Percentiles rank a stretch among this genome's conserved stretches.
phyloP scores from a whole-genome alignment of 1,140 invertebrate genomes.

The Subanguina moxae region DNA sequence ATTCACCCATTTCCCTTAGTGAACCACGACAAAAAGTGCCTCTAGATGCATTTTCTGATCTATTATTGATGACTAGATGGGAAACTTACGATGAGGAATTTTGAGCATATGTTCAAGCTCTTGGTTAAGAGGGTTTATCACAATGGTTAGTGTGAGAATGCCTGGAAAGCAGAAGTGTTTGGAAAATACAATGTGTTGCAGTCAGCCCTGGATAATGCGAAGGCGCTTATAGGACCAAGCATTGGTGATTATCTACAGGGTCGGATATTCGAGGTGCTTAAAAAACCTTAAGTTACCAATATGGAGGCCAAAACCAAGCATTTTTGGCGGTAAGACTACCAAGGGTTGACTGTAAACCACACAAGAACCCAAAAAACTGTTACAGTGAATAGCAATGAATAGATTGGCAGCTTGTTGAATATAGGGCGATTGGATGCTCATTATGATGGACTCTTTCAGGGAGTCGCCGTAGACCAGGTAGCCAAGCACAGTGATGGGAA shows the following conservation, averaged over 20 bases:
- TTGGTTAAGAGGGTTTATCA: constrained; percentile 43
- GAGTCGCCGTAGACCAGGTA: constrained; percentile 40
- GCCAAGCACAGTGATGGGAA: constrained; percentile 37
- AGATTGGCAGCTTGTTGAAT: constrained; percentile 40
- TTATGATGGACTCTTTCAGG: constrained; percentile 37
- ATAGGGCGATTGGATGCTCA: constrained; percentile 28
- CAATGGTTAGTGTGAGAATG: constrained; percentile 40
- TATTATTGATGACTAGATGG: background rate
- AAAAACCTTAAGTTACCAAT: too few relatives aligned
- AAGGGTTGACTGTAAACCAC: too few relatives aligned
- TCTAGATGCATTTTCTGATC: too few relatives aligned
- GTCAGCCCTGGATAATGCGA: background rate
- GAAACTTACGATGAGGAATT: constrained; percentile 41
- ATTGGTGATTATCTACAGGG: too few relatives aligned
- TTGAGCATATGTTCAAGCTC: constrained; percentile 40
- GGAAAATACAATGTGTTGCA: background rate
- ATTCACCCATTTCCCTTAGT: too few relatives aligned
- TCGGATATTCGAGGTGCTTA: too few relatives aligned
- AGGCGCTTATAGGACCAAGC: too few relatives aligned
- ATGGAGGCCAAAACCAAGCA: too few relatives aligned
- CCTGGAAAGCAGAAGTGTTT: background rate
- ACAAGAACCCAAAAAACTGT: too few relatives aligned
- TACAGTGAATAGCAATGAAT: constrained; percentile 39
- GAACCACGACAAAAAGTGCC: too few relatives aligned
- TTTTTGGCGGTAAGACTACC: too few relatives aligned